Base-by-base conservation (phyloP, 2,888 invertebrate species). In the Acrobasis suavella region DNA sequence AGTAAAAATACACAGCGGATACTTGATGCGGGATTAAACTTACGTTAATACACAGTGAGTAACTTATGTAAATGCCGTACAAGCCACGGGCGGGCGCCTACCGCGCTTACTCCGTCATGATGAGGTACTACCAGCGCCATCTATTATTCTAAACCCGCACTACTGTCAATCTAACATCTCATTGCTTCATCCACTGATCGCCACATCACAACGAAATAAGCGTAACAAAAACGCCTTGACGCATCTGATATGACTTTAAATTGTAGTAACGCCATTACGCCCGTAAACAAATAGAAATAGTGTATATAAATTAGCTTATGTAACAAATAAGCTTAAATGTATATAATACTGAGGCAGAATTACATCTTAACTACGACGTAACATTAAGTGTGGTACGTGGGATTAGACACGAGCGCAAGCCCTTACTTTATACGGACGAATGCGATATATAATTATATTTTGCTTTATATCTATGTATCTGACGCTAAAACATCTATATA, bases 401-500 rank as follows among this genome's bases (percentile, higher is more conserved):
- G 88, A 88, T 81, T 90, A 91, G 90, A 91, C 89, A 91, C 86
- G 92, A 91, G 92, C 91, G 86, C 87, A 91, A 91, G 91, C 91
- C 89, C 92, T 91, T 91, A 91, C 84, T 85, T 87, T 88, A 89
- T 87, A 90, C 92, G 92, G 92, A 92, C 92, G 92, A 91, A 92
- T 92, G 91, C 92, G 89, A 91, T 91, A 91, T 91, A 91, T 91
- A 91, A 91, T 91, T 77, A 89, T 90, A 90, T 89, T 88, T 92
- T 91, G 91, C 90, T 89, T 91, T 91, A 91, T 89, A 91, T 86
- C 91, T 91, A 91, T 91, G 88, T 91, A 91, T 91, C 89, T 92
- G 92, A 91, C 91, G 89, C 92, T 92, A 92, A 87, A 92, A 92
- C 92, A 92, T 91, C 91, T 92, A 92, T 91, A 91, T 91, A 91